Evolutionary conservation across 2,113 vertebrate genomes (phyloP), one percentile per base, ranked within the genome.

Genomic region (Chlorodrepanis virens): DNA sequence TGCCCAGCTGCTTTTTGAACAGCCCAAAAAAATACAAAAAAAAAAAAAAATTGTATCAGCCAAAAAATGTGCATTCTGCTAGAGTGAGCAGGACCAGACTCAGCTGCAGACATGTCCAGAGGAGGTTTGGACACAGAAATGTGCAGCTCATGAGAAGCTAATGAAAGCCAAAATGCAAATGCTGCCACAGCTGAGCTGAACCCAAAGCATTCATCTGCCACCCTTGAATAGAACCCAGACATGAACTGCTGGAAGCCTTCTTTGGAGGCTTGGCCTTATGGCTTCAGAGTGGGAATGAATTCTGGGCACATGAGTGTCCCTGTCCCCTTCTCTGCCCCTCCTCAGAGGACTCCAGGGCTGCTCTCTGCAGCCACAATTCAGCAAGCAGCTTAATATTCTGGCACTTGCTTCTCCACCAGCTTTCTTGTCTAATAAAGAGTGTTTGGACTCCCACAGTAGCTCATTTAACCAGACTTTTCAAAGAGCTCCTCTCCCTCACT

Each of bases 401-500:
- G 67, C 83, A 22, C 67, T 75, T 28, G 3, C 61, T 64, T 53
- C 92, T 91, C 50, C 14, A 60, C 40, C 40, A 42, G 80, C 68
- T 68, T 72, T 76, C 83, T 29, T 56, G 84, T 47, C 90, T 83
- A 56, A 60, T 77, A 83, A 72, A 79, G 89, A 50, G 37, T 52
- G 68, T 86, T 87, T 81, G 87, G 83, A 33, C 68, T 93, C 80
- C 44, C 67, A 94, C 95, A 94, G 80, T 39, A 79, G 80, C 81
- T 95, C 76, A 77, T 91, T 95, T 89, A 87, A 76, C 12, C 68
- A 65, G 87, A 71, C 57, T 93, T 91, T 79, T 94, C 94, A 96
- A 91, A 96, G 71, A 93, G 21, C 25, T 57, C 59, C 49, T 91
- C 56, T 83, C 77, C 54, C 67, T 79, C 23, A 3, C 39, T 60